Evolutionary conservation across 2,888 invertebrate species (phyloP), one percentile per base, ranked within the genome.

Genomic region (Hirtodrosophila alboralis): DNA sequence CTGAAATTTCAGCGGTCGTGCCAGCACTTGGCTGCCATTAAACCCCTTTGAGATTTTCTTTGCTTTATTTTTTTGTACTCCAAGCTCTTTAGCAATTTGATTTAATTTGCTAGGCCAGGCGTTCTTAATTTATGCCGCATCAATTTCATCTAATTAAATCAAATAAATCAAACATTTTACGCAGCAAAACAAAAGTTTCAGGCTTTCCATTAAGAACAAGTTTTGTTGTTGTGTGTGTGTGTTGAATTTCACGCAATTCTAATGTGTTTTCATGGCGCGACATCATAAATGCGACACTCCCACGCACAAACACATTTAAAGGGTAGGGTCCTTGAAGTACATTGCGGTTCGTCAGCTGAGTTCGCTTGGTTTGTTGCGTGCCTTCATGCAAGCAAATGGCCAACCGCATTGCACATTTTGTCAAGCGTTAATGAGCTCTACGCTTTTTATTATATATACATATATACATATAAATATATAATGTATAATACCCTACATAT

Each of bases 191-290:
- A 8, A 16, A 18, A 27, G 21, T 40, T 14, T 16, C 13, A 16
- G 21, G 45, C 12, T 30, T 28, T 2, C 2, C 23, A 41, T 14
- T 9, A 1, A 8, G 9, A 13, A 5, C 21, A n/a, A 13, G 16
- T 44, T 37, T 18, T 18, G 18, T 3, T 18, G 18, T 3, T 18
- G n/a, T 5, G 18, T 18, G 13, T 10, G n/a, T 56, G 64, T 45
- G 70, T 67, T 54, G 62, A 57, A 59, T 65, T 75, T 75, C 59
- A 74, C 71, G 83, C 85, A 78, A 54, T 78, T 62, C 68, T 67
- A 78, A 81, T 84, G 62, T 63, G 65, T 40, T 60, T 52, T 47
- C 56, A 41, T 40, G 57, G 40, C 52, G 64, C 62, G 49, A 72
- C 49, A 43, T 59, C 75, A 75, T 75, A 73, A 81, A 83, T 64